Evolutionary conservation across 1,140 invertebrate species (phyloP).

Genomic region (Pollicipes pollicipes): DNA sequence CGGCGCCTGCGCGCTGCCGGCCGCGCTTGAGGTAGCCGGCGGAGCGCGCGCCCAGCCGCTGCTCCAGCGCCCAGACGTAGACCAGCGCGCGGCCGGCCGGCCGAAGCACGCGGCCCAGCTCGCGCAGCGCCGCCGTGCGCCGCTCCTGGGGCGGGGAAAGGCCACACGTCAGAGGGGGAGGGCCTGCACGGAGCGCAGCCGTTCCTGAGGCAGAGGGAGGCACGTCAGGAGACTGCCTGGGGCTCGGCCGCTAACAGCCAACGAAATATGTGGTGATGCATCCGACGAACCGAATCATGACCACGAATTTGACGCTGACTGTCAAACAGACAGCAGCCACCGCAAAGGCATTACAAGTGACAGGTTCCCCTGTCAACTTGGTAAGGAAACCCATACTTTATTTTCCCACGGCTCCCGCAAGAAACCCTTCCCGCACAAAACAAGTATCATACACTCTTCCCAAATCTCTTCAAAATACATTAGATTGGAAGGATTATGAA

Average conservation of each 20-base stretch:
- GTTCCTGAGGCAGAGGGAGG: constrained; percentile 1
- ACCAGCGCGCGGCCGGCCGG: constrained; percentile 55
- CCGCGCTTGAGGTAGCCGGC: constrained; percentile 51
- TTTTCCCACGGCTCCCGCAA: no score
- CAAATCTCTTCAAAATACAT: no score
- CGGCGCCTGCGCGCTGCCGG: neutral
- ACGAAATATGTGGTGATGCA: neutral
- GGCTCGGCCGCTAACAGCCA: no score
- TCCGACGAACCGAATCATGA: neutral
- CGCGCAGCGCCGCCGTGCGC: constrained; percentile 48
- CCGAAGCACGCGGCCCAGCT: constrained; percentile 53
- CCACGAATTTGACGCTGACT: no score
- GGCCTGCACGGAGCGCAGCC: constrained; percentile 11
- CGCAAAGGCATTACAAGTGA: no score
- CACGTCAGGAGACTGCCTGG: neutral
- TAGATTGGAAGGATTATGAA: no score
- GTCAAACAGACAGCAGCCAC: no score
- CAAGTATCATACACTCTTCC: no score
- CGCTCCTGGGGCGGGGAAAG: constrained; percentile 34
- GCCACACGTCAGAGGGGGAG: constrained; percentile 8
- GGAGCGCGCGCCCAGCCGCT: constrained; percentile 43
- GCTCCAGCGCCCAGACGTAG: constrained; percentile 91
- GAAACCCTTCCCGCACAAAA: no score
- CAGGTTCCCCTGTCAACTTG: no score
- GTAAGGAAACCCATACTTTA: no score